Conservation (phyloP, 2,888 invertebrate genomes). For the Drosophila nr. perissopoda region DNA sequence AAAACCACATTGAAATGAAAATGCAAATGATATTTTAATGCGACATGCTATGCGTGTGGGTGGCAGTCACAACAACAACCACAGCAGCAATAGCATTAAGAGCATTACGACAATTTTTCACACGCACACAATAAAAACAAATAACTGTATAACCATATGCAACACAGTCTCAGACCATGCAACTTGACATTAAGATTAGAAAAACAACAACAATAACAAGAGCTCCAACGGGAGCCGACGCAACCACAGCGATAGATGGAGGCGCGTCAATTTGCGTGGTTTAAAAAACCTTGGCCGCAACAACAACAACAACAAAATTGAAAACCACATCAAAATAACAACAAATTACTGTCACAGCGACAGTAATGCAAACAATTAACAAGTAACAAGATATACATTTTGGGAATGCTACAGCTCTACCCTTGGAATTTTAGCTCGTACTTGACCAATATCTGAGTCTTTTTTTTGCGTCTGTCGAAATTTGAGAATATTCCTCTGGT, state of each 20-base stretch:
- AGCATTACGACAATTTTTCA: slow-evolving; percentile 47
- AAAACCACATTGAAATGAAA: slow-evolving; percentile 31
- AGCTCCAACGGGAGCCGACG: slow-evolving; percentile 17
- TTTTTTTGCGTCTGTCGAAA: slow-evolving; percentile 19
- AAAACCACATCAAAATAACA: slow-evolving; percentile 27
- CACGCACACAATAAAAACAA: slow-evolving; percentile 62
- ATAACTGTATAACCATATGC: slow-evolving; percentile 39
- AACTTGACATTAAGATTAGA: slow-evolving; percentile 67
- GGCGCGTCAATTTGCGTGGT: slow-evolving; percentile 27
- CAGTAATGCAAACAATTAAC: slow-evolving; percentile 53
- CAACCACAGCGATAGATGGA: slow-evolving; percentile 18
- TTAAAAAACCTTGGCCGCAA: slow-evolving; percentile 6
- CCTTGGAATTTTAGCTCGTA: slow-evolving; percentile 37
- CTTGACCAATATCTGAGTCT: slow-evolving; percentile 24
- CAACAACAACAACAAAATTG: slow-evolving; percentile 34
- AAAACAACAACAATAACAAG: slow-evolving; percentile 42
- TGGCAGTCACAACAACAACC: slow-evolving; percentile 16
- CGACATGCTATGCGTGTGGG: slow-evolving; percentile 38
- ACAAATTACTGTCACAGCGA: slow-evolving; percentile 57
- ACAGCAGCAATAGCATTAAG: slow-evolving; percentile 12
- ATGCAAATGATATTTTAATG: slow-evolving; percentile 55
- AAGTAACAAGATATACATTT: slow-evolving; percentile 50
- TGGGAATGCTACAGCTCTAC: slow-evolving; percentile 24
- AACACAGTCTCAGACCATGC: slow-evolving; percentile 56
- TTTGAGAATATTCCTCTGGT: slow-evolving; percentile 32